Evolutionary conservation across 2,888 invertebrate genomes (phyloP), one percentile per base, ranked within the genome.

Genomic region (Habroteleia sp.): DNA sequence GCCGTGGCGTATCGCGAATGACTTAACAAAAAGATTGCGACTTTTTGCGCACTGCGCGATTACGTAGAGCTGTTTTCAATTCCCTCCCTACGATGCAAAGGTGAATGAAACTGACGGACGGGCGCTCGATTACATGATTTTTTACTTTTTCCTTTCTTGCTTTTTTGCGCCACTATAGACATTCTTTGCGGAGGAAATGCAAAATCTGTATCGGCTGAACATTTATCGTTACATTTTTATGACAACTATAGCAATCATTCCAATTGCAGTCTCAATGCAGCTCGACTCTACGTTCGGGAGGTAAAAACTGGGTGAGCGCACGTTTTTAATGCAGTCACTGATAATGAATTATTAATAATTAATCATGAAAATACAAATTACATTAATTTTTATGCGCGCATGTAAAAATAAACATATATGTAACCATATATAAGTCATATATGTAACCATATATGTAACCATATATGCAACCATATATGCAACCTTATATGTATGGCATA

Each of bases 11-110:
- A 62, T 62, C 37, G 66, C 35, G 60, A 58, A 58, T 65, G 72
- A 63, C 68, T 72, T 75, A 75, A 77, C 76, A 72, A 72, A 71
- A 63, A 72, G 58, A 65, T 65, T 39, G 63, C 63, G 65, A 65
- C 63, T 75, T 73, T 65, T 63, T 65, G 37, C 63, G 39, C 33
- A 23, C 48, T 54, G 62, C 52, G 54, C 71, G 71, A 62, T 71
- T 71, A 71, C 71, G 71, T 46, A 11, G 46, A 48, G 62, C 41
- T 16, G 54, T 71, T 71, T 71, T 71, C 62, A 71, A 62, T 62
- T 62, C 46, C 69, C 44, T 42, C 62, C 46, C 60, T 44, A 25
- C 20, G 52, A 44, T 50, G 60, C 54, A 35, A 46, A 60, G 69
- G 52, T 62, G 69, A 69, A 69, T 69, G 69, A 52, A 54, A 62